Conservation (phyloP, 1,140 invertebrate genomes). For the Leptopilina clavipes region DNA sequence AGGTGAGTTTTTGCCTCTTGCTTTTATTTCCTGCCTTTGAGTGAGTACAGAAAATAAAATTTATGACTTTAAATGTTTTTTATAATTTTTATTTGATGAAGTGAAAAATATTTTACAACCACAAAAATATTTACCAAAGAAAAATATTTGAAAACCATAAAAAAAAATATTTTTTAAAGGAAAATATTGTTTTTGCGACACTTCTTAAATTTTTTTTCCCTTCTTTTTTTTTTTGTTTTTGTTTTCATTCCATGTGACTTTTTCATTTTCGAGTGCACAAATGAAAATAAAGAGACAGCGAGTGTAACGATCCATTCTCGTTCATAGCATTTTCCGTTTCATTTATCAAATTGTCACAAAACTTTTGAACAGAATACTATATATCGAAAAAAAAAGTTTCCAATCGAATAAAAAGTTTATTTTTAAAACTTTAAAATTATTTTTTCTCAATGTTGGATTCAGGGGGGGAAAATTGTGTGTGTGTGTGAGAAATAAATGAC, state of each 20-base stretch:
- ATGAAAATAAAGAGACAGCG: neutral
- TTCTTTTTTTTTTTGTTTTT: too few relatives aligned
- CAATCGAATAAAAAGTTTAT: conserved; percentile 3
- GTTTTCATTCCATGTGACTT: too few relatives aligned
- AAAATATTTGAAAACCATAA: too few relatives aligned
- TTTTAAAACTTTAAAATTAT: conserved; percentile 12
- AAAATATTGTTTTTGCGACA: too few relatives aligned
- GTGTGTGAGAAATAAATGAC: neutral
- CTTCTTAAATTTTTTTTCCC: too few relatives aligned
- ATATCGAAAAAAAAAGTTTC: neutral
- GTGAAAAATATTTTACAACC: too few relatives aligned
- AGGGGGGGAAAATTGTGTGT: neutral
- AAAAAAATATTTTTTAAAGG: too few relatives aligned
- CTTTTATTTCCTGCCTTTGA: neutral
- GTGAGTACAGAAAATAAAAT: neutral
- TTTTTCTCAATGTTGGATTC: neutral
- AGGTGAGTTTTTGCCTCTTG: conserved; percentile 40
- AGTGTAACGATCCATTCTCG: neutral
- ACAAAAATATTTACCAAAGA: too few relatives aligned
- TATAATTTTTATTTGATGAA: too few relatives aligned
- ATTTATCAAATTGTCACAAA: conserved; percentile 14
- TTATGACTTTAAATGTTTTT: neutral
- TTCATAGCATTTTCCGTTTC: conserved; percentile 18
- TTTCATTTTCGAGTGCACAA: neutral
- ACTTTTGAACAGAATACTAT: neutral